Conservation (phyloP, 2,888 invertebrate species). For the Drosophila merina region DNA sequence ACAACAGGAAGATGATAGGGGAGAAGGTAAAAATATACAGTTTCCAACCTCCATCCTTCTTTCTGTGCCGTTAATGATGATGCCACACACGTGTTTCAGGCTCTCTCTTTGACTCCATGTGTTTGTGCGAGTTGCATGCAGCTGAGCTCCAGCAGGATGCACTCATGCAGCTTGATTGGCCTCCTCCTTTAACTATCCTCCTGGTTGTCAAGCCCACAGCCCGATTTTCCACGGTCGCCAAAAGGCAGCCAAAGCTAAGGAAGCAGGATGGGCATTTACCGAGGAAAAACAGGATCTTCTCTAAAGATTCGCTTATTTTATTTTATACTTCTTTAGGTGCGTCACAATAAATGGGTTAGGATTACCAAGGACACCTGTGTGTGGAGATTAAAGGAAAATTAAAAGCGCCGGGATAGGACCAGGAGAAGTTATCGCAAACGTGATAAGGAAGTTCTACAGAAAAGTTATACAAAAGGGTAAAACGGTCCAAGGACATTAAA, state of each 20-base stretch:
- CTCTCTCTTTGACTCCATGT: background rate
- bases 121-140: slow-evolving; percentile 33
- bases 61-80: slow-evolving; percentile 68
- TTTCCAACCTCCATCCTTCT: slow-evolving; percentile 28
- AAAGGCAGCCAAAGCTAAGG: slow-evolving; percentile 15
- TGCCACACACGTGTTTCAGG: slow-evolving; percentile 50
- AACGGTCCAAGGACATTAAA: too few relatives aligned
- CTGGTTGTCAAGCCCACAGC: slow-evolving; percentile 2
- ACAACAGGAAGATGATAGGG: slow-evolving; percentile 19
- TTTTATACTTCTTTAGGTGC: slow-evolving; percentile 20
- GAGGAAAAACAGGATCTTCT: background rate
- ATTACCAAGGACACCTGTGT: slow-evolving; percentile 55
- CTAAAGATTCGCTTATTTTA: slow-evolving; percentile 7
- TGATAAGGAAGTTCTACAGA: background rate
- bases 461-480: too few relatives aligned
- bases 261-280: slow-evolving; percentile 1
- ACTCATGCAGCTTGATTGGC: slow-evolving; percentile 79
- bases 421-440: too few relatives aligned
- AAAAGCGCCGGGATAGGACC: too few relatives aligned
- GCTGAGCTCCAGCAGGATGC: slow-evolving; percentile 51
- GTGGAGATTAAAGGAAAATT: too few relatives aligned
- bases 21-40: background rate
- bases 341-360: slow-evolving; percentile 35
- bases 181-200: slow-evolving; percentile 45
- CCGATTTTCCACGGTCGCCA: background rate